A percentile compares a stretch with the other conserved stretches of the same genome.
Conservation (phyloP, 2,888 invertebrate species). For the Tridacna gigas region DNA sequence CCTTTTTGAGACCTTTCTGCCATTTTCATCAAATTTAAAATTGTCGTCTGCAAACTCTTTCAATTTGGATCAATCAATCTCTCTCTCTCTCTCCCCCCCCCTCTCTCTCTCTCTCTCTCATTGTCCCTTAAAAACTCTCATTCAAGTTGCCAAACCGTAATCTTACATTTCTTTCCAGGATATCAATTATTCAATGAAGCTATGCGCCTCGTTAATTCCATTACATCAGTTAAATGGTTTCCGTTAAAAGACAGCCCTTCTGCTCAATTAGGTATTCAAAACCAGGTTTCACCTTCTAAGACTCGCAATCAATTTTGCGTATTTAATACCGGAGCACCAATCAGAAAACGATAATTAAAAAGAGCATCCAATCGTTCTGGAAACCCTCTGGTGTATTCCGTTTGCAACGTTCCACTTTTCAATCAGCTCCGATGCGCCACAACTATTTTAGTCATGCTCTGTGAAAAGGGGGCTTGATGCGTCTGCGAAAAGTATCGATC, state of each 20-base stretch:
- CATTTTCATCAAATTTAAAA: too few relatives aligned
- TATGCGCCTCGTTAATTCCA: slow-evolving; percentile 12
- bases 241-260: background rate
- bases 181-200: slow-evolving; percentile 5
- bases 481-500: too few relatives aligned
- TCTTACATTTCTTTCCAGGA: slow-evolving; percentile 10
- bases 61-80: too few relatives aligned
- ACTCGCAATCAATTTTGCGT: slow-evolving; percentile 21
- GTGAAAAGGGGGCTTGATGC: too few relatives aligned
- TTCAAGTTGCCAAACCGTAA: slow-evolving; percentile 7
- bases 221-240: slow-evolving; percentile 17
- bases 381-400: slow-evolving; percentile 21
- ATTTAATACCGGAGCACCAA: slow-evolving; percentile 23
- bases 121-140: too few relatives aligned
- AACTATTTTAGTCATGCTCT: too few relatives aligned
- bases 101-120: too few relatives aligned
- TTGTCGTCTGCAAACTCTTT: too few relatives aligned
- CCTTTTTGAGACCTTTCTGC: too few relatives aligned
- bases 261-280: slow-evolving; percentile 27
- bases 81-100: too few relatives aligned
- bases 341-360: slow-evolving; percentile 31
- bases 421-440: background rate
- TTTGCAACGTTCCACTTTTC: slow-evolving; percentile 10
- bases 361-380: slow-evolving; percentile 18
- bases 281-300: slow-evolving; percentile 26